phyloP scores from a whole-genome alignment of 1,140 invertebrate species.

The Chrysomallon squamiferum region DNA sequence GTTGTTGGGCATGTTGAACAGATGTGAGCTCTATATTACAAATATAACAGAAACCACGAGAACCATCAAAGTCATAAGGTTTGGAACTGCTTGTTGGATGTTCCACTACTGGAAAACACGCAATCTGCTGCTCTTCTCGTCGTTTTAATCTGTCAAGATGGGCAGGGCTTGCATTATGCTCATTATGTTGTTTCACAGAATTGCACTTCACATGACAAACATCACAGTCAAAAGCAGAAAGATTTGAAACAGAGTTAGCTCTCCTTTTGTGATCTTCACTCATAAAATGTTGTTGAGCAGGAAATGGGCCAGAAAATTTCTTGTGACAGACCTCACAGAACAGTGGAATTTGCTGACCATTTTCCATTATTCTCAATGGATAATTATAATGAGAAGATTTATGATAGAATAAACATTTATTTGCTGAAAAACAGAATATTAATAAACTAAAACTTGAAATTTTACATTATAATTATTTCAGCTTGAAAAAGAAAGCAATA shows the following conservation, averaged over 20 bases:
- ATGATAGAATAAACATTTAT: no score
- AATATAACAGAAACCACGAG: constrained; percentile 31
- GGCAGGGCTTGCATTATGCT: constrained; percentile 12
- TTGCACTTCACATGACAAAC: constrained; percentile 17
- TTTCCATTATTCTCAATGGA: neutral
- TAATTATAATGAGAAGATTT: no score
- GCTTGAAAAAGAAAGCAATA: no score
- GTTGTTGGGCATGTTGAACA: constrained; percentile 24
- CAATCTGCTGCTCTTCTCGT: neutral
- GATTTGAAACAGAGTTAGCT: neutral
- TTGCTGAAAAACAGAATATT: no score
- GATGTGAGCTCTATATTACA: constrained; percentile 40
- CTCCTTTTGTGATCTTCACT: constrained; percentile 25
- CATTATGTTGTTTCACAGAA: constrained; percentile 2
- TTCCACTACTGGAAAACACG: neutral
- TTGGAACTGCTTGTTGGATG: neutral
- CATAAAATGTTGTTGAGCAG: constrained; percentile 22
- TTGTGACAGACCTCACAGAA: constrained; percentile 31
- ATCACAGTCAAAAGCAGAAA: constrained; percentile 11
- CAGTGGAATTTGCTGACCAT: neutral
- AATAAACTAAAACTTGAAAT: no score
- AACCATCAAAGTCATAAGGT: constrained; percentile 20
- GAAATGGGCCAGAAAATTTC: constrained; percentile 25
- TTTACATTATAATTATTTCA: no score
- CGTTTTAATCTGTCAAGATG: neutral